These are phyloP conservation scores for Hexactinellida sp. DNA, from an alignment of 37 sponge, comb jelly and placozoan species.

Conservation along the genomic window DNA sequence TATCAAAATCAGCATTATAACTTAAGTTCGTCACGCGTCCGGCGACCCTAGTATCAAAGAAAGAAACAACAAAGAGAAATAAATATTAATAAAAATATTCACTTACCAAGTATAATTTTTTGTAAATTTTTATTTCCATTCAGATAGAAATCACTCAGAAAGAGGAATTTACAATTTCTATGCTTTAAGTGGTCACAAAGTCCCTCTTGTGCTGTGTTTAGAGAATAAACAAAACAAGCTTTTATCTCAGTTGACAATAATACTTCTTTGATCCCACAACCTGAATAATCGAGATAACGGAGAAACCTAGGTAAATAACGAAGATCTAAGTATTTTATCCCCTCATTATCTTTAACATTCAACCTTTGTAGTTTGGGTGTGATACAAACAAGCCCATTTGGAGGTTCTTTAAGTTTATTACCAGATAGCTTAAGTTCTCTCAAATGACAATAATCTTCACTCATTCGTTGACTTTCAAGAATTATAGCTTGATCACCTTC, in stretches of 20 bases:
- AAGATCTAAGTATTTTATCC: neutral
- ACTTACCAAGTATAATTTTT: slow-evolving; percentile 10
- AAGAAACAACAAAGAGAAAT: neutral
- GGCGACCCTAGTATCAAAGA: too few species aligned
- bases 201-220: neutral
- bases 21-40: too few species aligned
- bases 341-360: neutral
- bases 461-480: neutral
- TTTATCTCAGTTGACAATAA: neutral
- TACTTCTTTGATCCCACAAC: neutral
- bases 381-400: neutral
- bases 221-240: neutral
- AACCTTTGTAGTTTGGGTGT: neutral
- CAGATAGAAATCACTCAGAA: neutral
- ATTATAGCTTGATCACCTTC: neutral
- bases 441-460: neutral
- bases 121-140: neutral
- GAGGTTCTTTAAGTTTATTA: neutral
- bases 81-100: neutral
- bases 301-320: neutral
- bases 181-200: neutral
- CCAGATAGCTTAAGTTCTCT: neutral
- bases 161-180: neutral
- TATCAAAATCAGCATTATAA: too few species aligned
- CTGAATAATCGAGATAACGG: slow-evolving; percentile 2